These are phyloP conservation scores for Nematolebias whitei DNA, from an alignment of 2,113 vertebrate species.

Conservation along the genomic window DNA sequence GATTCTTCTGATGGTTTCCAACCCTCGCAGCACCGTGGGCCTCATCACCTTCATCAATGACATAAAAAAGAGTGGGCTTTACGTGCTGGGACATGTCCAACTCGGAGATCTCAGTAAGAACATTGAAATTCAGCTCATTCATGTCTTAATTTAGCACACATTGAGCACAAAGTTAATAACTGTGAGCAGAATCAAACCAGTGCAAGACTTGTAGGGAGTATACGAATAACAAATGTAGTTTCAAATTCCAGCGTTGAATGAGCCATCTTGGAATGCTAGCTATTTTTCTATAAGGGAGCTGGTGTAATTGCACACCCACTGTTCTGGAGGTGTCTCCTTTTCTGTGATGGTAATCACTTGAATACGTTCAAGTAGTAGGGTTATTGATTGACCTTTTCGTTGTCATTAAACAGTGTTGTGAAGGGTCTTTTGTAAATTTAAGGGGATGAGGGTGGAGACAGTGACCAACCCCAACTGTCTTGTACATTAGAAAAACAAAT, in stretches of 20 bases:
- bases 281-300: background rate
- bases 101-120: slow-evolving; percentile 91
- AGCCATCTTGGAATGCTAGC: slow-evolving; percentile 1
- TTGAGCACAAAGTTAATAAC: slow-evolving; percentile 25
- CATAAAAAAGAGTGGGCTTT: slow-evolving; percentile 97
- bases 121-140: background rate
- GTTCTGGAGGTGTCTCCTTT: slow-evolving; percentile 14
- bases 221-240: slow-evolving; percentile 7
- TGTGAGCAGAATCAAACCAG: slow-evolving; percentile 36
- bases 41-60: slow-evolving; percentile 94
- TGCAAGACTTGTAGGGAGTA: background rate
- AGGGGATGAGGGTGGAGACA: background rate
- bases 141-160: slow-evolving; percentile 1
- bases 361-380: slow-evolving; percentile 18
- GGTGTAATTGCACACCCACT: slow-evolving; percentile 6
- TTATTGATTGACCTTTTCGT: slow-evolving; percentile 44
- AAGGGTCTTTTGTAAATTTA: background rate
- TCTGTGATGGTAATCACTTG: background rate
- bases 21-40: slow-evolving; percentile 86
- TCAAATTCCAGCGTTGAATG: slow-evolving; percentile 3
- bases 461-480: slow-evolving; percentile 19
- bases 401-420: slow-evolving; percentile 26
- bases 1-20: slow-evolving; percentile 94
- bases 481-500: slow-evolving; percentile 21
- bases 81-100: slow-evolving; percentile 92